Conservation (phyloP, 2,888 invertebrate species). For the Eumacrocentrus americanus region DNA sequence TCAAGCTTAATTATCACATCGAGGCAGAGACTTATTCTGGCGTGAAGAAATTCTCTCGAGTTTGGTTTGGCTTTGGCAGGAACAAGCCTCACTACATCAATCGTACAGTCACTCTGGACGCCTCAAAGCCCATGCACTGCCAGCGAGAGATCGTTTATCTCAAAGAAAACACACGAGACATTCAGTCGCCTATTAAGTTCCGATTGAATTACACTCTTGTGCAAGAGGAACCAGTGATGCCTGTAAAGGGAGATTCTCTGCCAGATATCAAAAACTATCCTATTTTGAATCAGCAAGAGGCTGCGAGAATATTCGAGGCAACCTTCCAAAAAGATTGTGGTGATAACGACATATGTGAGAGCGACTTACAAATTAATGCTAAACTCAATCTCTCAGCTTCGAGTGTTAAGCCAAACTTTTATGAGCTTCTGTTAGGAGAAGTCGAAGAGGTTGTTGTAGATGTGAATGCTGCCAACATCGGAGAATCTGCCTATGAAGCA, state of each 20-base stretch:
- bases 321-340: conserved; percentile 93
- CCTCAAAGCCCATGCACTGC: conserved; percentile 69
- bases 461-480: conserved; percentile 76
- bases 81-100: conserved; percentile 68
- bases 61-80: conserved; percentile 73
- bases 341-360: conserved; percentile 83
- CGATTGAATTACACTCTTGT: conserved; percentile 83
- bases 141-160: conserved; percentile 82
- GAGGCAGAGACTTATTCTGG: conserved; percentile 83
- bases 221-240: conserved; percentile 69
- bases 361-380: conserved; percentile 75
- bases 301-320: conserved; percentile 79
- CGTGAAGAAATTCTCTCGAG: conserved; percentile 78
- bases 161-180: conserved; percentile 85
- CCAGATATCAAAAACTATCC: conserved; percentile 81
- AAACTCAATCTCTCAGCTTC: conserved; percentile 65
- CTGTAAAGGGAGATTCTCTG: conserved; percentile 63
- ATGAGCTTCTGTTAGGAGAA: conserved; percentile 70
- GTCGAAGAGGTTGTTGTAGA: conserved; percentile 79
- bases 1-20: conserved; percentile 74
- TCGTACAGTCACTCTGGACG: conserved; percentile 69
- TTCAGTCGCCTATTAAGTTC: conserved; percentile 87
- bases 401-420: conserved; percentile 51
- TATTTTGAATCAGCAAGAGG: conserved; percentile 86
- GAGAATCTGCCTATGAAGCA: conserved; percentile 90